These are phyloP conservation scores for Ferrisia virgata DNA, from an alignment of 2,888 invertebrate genomes.

Conservation along the genomic window DNA sequence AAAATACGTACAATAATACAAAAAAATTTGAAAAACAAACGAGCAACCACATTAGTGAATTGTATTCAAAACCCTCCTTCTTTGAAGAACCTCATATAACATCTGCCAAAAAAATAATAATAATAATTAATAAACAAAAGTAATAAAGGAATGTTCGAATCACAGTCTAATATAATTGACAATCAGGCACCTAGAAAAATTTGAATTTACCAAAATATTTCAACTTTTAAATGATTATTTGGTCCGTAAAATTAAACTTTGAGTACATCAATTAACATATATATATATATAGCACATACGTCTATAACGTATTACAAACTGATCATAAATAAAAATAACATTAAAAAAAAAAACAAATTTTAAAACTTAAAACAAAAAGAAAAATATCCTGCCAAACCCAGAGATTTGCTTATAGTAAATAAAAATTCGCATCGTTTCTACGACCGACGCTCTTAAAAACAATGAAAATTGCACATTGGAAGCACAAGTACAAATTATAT, in stretches of 20 bases:
- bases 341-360: neutral
- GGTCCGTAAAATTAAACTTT: neutral
- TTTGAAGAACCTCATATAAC: neutral
- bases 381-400: slow-evolving; percentile 2
- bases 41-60: neutral
- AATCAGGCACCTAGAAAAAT: neutral
- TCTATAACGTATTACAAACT: slow-evolving; percentile 13
- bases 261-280: neutral
- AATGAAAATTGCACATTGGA: slow-evolving; percentile 42
- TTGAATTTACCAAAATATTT: neutral
- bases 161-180: slow-evolving; percentile 5
- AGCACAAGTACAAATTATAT: slow-evolving; percentile 16
- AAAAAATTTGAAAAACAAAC: neutral
- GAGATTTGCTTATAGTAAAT: neutral
- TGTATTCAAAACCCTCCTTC: neutral
- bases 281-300: neutral
- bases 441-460: neutral
- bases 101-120: neutral
- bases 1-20: neutral
- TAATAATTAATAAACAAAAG: neutral
- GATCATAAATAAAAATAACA: neutral
- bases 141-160: neutral
- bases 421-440: neutral
- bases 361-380: neutral
- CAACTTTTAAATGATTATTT: neutral